A percentile compares a stretch with the other conserved stretches of the same genome.
Conservation (phyloP, 2,888 invertebrate species). For the Dugesia japonica region DNA sequence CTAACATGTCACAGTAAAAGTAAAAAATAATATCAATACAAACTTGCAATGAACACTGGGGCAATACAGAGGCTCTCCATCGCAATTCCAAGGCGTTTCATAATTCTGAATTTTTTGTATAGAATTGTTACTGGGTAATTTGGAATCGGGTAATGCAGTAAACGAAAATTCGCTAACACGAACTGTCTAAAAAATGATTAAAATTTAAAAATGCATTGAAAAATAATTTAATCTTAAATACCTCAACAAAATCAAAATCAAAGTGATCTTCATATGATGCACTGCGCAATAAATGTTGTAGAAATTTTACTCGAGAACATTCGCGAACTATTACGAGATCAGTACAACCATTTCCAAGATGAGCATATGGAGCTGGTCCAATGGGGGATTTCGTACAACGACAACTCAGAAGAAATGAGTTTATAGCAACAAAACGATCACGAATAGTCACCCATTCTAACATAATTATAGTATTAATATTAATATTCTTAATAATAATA, state of each 20-base stretch:
- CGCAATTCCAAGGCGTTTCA: slow-evolving; percentile 13
- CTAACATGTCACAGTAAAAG: too few relatives aligned
- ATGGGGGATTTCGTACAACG: slow-evolving; percentile 60
- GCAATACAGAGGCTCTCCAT: background rate
- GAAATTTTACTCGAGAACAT: slow-evolving; percentile 58
- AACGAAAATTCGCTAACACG: background rate
- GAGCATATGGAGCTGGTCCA: slow-evolving; percentile 63
- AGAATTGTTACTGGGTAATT: background rate
- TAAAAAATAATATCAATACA: too few relatives aligned
- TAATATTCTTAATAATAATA: too few relatives aligned
- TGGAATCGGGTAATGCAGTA: background rate
- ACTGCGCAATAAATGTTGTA: slow-evolving; percentile 53
- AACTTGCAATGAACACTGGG: background rate
- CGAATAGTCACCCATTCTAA: slow-evolving; percentile 27
- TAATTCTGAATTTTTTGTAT: background rate
- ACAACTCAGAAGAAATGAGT: slow-evolving; percentile 62
- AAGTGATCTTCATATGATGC: background rate
- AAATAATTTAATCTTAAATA: background rate
- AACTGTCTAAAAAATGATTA: too few relatives aligned
- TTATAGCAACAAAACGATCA: slow-evolving; percentile 59
- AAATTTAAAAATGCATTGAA: background rate
- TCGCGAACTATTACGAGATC: slow-evolving; percentile 62
- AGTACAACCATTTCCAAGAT: slow-evolving; percentile 64
- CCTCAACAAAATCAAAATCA: slow-evolving; percentile 3
- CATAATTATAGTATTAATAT: background rate